A percentile compares a stretch with the other conserved stretches of the same genome.
These are phyloP conservation scores for Acrobasis suavella DNA, from an alignment of 2,888 invertebrate genomes.

Conservation along the genomic window DNA sequence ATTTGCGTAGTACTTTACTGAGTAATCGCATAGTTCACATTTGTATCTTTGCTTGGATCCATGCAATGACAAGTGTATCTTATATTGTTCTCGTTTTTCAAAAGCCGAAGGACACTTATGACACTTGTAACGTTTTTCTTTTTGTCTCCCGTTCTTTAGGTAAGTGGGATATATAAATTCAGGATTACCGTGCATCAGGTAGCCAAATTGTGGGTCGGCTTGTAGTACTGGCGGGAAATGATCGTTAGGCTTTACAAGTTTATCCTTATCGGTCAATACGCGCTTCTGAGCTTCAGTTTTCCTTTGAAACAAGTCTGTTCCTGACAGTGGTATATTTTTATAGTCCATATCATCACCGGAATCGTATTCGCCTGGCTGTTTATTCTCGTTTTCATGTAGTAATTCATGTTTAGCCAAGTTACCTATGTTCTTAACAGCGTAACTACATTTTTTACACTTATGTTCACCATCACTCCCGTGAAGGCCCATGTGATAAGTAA, in stretches of 20 bases:
- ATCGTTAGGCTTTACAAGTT: conserved; percentile 76
- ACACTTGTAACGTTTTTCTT: conserved; percentile 91
- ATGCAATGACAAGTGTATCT: conserved; percentile 90
- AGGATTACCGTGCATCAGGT: conserved; percentile 88
- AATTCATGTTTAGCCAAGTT: conserved; percentile 86
- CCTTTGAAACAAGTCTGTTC: conserved; percentile 85
- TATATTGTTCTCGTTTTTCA: conserved; percentile 92
- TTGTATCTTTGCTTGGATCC: conserved; percentile 92
- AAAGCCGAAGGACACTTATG: conserved; percentile 94
- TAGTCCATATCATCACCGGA: conserved; percentile 75
- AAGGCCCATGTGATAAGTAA: conserved; percentile 86
- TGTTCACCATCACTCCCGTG: conserved; percentile 85
- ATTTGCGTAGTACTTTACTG: conserved; percentile 93
- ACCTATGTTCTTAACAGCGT: conserved; percentile 86
- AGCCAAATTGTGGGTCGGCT: conserved; percentile 86
- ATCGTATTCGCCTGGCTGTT: conserved; percentile 62
- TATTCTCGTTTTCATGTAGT: conserved; percentile 73
- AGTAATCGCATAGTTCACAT: conserved; percentile 93
- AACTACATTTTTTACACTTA: conserved; percentile 87
- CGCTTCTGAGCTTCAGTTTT: conserved; percentile 83
- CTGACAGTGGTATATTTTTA: conserved; percentile 84
- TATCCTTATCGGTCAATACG: conserved; percentile 73
- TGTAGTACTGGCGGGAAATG: conserved; percentile 79
- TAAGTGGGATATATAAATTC: conserved; percentile 89
- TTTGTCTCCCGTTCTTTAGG: conserved; percentile 87